Conservation (phyloP, 1,140 invertebrate genomes). For the Mycetomoellerius zeteki region DNA sequence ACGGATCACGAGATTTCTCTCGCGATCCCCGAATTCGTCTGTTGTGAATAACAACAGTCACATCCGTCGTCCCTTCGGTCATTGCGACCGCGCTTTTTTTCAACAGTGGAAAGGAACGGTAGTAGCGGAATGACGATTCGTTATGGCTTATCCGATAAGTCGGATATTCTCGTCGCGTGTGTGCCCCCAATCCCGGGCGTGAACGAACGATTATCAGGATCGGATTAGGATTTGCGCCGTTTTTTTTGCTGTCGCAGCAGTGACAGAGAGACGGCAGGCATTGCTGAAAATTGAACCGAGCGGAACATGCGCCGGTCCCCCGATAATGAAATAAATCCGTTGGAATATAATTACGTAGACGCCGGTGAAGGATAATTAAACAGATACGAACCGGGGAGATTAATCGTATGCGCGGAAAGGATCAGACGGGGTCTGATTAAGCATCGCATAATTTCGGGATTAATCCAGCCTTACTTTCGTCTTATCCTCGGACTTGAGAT, state of each 20-base stretch:
- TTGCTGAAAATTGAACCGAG: constrained; percentile 18
- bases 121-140: constrained; percentile 2
- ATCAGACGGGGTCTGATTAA: constrained; percentile 22
- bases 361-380: constrained; percentile 48
- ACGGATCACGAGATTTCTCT: neutral
- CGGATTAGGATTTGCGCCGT: constrained; percentile 35
- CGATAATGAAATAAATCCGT: constrained; percentile 54
- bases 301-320: neutral
- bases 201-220: constrained; percentile 49
- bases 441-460: constrained; percentile 55
- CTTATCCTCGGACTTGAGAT: constrained; percentile 12
- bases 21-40: neutral
- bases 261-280: neutral
- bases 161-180: constrained; percentile 14
- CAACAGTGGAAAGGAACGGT: neutral
- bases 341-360: constrained; percentile 41
- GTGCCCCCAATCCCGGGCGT: neutral
- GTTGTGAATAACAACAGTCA: constrained; percentile 37
- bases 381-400: constrained; percentile 38
- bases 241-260: neutral
- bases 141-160: constrained; percentile 46
- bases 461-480: constrained; percentile 16
- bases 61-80: no score
- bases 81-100: neutral
- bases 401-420: constrained; percentile 12